Base-by-base conservation (phyloP, 2,113 vertebrate species). In the Furnarius figulus region DNA sequence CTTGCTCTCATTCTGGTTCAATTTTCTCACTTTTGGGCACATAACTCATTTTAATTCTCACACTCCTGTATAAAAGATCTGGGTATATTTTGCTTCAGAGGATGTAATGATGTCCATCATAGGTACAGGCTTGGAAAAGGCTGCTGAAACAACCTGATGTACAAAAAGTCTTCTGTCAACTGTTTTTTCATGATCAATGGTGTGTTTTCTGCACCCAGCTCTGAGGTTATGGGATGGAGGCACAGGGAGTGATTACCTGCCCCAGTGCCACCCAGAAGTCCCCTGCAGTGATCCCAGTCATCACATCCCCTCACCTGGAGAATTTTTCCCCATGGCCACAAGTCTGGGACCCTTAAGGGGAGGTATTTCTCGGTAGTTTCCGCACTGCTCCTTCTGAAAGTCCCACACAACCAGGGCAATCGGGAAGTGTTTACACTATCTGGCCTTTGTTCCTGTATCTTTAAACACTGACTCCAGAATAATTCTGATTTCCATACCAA, bases 271-370 rank as follows among this genome's bases (percentile, higher is more conserved):
- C 25, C 13, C 40, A 71, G 37, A 21, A 86, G 37, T 5, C 37
- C 31, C 17, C n/a, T 61, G 42, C 44, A 50, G 25, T 46, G 21
- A 78, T 47, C 12, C 14, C 35, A 33, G 55, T n/a, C 25, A 67
- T 35, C 47, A 49, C 39, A 73, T 63, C 9, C 15, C 18, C 30
- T 47, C 0, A 0, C 13, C 42, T 53, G 33, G 33, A 61, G 12
- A 28, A 20, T 35, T 75, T 68, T 84, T 30, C 62, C 42, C 35
- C 8, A 5, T 31, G n/a, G 35, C 7, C 30, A 71, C 74, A 90
- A 70, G 16, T 74, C 21, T 52, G 23, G 74, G 37, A 27, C 65
- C 20, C 49, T 77, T 37, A 83, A 93, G 30, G 24, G 76, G 84
- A 63, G 14, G 6, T 65, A 37, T 75, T 87, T 75, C 52, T 78